These are phyloP conservation scores for Penaeus vannamei DNA, from an alignment of 1,140 invertebrate species.

Conservation along the genomic window DNA sequence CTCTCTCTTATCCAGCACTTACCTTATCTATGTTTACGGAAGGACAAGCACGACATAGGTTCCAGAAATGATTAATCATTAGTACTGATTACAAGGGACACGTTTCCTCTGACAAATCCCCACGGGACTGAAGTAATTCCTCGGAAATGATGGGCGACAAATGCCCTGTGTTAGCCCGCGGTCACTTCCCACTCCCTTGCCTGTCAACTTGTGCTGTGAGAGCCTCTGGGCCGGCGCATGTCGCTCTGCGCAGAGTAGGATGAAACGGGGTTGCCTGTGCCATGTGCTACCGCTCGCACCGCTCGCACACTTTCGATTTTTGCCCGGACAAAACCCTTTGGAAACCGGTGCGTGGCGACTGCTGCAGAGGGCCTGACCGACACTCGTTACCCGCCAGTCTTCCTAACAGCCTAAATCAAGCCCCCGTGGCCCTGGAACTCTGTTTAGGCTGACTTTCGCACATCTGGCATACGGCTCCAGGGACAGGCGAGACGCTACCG, in stretches of 20 bases:
- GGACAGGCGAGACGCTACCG: constrained; percentile 63
- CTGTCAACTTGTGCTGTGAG: constrained; percentile 60
- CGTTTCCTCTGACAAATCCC: constrained; percentile 48
- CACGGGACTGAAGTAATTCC: constrained; percentile 51
- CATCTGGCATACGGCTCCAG: constrained; percentile 42
- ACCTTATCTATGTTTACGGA: constrained; percentile 95
- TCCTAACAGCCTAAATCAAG: background rate
- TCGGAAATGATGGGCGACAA: constrained; percentile 46
- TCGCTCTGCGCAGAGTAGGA: constrained; percentile 59
- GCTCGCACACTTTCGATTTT: constrained; percentile 2
- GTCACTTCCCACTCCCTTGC: constrained; percentile 54
- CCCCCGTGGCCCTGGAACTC: background rate
- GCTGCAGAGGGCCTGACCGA: background rate
- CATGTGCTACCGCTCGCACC: background rate
- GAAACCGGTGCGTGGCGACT: too few species aligned
- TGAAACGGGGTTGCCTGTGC: constrained; percentile 52
- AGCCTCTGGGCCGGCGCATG: constrained; percentile 3
- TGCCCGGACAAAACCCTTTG: too few species aligned
- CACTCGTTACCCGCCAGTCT: background rate
- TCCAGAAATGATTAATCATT: constrained; percentile 95
- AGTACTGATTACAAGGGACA: constrained; percentile 52
- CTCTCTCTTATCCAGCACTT: constrained; percentile 70
- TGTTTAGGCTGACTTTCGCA: background rate
- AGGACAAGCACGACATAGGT: constrained; percentile 92
- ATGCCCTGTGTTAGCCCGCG: constrained; percentile 48